phyloP scores from a whole-genome alignment of 2,113 vertebrate species.

The Tetrax tetrax region DNA sequence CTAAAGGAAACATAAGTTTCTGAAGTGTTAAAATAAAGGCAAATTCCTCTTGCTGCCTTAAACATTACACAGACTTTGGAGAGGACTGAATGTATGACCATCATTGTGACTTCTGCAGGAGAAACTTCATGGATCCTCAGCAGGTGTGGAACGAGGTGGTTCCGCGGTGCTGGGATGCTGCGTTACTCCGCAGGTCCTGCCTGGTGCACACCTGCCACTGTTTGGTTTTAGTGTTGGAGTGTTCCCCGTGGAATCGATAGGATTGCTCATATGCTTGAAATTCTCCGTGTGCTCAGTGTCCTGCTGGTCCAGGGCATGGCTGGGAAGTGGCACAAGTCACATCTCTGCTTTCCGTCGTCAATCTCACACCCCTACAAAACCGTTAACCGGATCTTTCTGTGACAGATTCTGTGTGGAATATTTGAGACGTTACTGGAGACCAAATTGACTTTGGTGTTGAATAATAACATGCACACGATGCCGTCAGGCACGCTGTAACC shows the following conservation, averaged over 20 bases:
- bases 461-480: background rate
- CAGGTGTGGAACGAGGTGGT: background rate
- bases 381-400: background rate
- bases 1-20: conserved; percentile 8
- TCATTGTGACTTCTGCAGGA: conserved; percentile 20
- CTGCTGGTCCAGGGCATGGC: conserved; percentile 28
- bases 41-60: conserved; percentile 51
- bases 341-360: background rate
- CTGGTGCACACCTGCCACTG: background rate
- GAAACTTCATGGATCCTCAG: background rate
- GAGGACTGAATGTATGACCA: conserved; percentile 20
- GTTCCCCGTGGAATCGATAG: background rate
- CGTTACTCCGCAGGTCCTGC: background rate
- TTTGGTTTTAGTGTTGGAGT: background rate
- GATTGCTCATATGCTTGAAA: background rate
- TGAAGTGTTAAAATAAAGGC: conserved; percentile 43
- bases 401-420: conserved; percentile 31
- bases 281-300: background rate
- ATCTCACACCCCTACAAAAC: background rate
- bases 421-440: conserved; percentile 30
- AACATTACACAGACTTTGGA: conserved; percentile 10
- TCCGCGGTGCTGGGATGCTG: background rate
- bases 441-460: conserved; percentile 22
- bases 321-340: background rate
- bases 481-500: conserved; percentile 20